Evolutionary conservation across 2,888 invertebrate species (phyloP).

Genomic region (Rosalia funebris): DNA sequence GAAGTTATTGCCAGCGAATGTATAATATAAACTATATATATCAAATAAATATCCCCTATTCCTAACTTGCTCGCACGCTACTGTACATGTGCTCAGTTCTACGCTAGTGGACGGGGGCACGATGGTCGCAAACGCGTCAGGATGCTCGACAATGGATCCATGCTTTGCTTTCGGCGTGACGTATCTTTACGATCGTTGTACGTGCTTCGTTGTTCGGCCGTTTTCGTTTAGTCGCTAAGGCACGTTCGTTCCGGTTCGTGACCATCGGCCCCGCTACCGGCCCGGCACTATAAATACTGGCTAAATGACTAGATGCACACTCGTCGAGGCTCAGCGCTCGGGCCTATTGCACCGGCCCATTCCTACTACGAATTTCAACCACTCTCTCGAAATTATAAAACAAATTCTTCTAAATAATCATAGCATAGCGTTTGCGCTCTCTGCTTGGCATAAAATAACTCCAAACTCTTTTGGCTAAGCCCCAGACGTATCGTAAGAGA

Average conservation of each 20-base stretch:
- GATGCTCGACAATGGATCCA: background rate
- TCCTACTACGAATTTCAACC: constrained; percentile 7
- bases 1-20: constrained; percentile 62
- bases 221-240: constrained; percentile 24
- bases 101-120: constrained; percentile 38
- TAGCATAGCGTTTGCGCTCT: background rate
- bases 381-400: constrained; percentile 10
- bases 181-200: constrained; percentile 11
- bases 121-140: constrained; percentile 28
- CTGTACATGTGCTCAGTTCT: constrained; percentile 44
- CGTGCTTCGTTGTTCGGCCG: constrained; percentile 30
- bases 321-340: constrained; percentile 60
- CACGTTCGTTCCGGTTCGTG: constrained; percentile 27
- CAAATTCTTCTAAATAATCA: constrained; percentile 25
- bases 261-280: constrained; percentile 42
- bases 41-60: constrained; percentile 60
- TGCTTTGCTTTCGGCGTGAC: too few species aligned
- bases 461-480: background rate
- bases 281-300: constrained; percentile 59
- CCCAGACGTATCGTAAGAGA: too few species aligned
- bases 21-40: constrained; percentile 62
- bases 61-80: constrained; percentile 52
- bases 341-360: constrained; percentile 60
- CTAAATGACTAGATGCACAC: constrained; percentile 64
- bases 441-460: background rate